Evolutionary conservation across 2,797 vertebrate genomes (phyloP), one percentile per base, ranked within the genome.

Genomic region (Remorina albescens): DNA sequence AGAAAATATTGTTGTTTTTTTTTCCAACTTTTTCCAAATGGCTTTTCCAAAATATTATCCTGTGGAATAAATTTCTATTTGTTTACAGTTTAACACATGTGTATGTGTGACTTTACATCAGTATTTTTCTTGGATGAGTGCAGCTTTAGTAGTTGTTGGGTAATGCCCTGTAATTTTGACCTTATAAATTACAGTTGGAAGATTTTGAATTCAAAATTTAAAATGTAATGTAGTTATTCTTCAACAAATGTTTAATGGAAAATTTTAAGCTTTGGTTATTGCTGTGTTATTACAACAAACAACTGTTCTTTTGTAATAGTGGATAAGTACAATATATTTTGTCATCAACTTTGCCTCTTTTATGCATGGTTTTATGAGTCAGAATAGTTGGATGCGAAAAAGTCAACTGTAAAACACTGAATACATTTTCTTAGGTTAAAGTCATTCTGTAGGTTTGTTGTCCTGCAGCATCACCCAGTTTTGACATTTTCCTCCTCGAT

Each of bases 1-100:
- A 70, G 30, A 70, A 30, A 62, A 69, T 36, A 37, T 62, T 87
- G 42, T 91, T 91, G 88, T 91, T 90, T 89, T 67, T 89, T 89
- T 21, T 84, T 64, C 58, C 0, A 57, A n/a, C n/a, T 69, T 65
- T 82, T 68, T 81, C 75, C 8, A 51, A 54, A 53, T n/a, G 18
- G 13, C 83, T 87, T 84, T 80, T 77, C 50, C 74, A 64, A 82
- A 10, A 47, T 70, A 60, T 21, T 63, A n/a, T 78, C 75, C 61
- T 56, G 44, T 84, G 18, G 37, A 91, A 88, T 92, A 90, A 91
- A 91, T 64, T 28, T 0, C 0, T 36, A 49, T 77, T 76, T 83
- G 32, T 84, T 41, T 64, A 82, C 54, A 32, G 39, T 66, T 57
- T 53, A 28, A 47, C n/a, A 26, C 15, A 21, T 54, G 11, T 54